Evolutionary conservation across 2,797 vertebrate genomes (phyloP), one percentile per base, ranked within the genome.

Genomic region (Halcyon smyrnensis): DNA sequence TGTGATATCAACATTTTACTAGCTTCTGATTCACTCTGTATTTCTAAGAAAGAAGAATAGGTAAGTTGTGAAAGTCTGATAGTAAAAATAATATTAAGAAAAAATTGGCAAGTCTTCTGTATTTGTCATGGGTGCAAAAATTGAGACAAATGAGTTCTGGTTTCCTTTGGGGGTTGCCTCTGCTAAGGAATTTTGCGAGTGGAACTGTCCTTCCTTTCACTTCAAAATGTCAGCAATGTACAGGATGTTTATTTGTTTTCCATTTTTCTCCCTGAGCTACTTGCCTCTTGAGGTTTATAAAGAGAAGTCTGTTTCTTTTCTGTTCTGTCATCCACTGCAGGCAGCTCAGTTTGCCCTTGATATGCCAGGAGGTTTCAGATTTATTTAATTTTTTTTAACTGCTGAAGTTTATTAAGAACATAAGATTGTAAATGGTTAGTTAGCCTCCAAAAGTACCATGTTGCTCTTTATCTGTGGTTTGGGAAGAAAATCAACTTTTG

Each of bases 181-280:
- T 92, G 6, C 39, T 63, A 78, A 87, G 36, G 65, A 88, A 76
- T 73, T 90, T 34, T 88, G 51, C 0, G 2, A 70, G 32, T 65
- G 37, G 34, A 88, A 46, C 36, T 80, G 39, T 87, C 46, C 41
- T 90, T 91, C 20, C 45, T 95, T 87, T 90, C 54, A 45, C 46
- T 90, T 87, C 56, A 48, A 67, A 87, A 77, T 76, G 51, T 93
- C 59, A 84, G 70, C 5, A 12, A n/a, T 76, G 62, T 23, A 32
- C 2, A 9, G 34, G 15, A 27, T 88, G 62, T 73, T 90, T 95
- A 36, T 81, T 91, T 94, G 50, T 89, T 90, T 93, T 92, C 64
- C 9, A 1, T 85, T 63, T n/a, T 77, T 88, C 67, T 95, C 34
- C 27, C 54, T 79, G 70, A 94, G 32, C 39, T 87, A 5, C 11